Conservation (phyloP, 2,113 vertebrate species). For the Oreochromis tanganicae region DNA sequence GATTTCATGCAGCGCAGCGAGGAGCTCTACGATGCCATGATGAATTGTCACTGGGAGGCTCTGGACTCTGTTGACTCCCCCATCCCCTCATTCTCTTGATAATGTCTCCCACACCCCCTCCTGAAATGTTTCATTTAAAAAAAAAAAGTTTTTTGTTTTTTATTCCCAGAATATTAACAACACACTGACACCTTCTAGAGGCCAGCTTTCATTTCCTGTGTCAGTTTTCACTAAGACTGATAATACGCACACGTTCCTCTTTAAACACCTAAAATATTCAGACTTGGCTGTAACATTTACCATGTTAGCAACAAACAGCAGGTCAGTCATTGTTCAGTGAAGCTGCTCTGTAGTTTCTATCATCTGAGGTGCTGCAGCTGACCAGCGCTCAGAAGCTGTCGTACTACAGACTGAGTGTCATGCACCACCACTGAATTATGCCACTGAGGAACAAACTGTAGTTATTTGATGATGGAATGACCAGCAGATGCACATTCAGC, state of each 20-base stretch:
- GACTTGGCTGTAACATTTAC: conserved; percentile 5
- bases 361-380: background rate
- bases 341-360: background rate
- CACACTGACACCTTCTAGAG: background rate
- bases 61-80: conserved; percentile 79
- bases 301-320: conserved; percentile 11
- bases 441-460: background rate
- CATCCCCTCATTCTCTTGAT: conserved; percentile 71
- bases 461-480: background rate
- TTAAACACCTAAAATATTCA: background rate
- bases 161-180: background rate
- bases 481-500: background rate
- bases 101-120: background rate
- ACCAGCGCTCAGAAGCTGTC: background rate
- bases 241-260: background rate
- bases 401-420: background rate
- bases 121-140: background rate
- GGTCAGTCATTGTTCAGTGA: background rate
- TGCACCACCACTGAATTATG: background rate
- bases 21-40: conserved; percentile 87
- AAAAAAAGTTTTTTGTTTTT: background rate
- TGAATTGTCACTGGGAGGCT: conserved; percentile 87
- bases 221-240: background rate
- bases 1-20: conserved; percentile 87
- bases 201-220: background rate